phyloP scores from a whole-genome alignment of 2,113 vertebrate species.

The Scomber colias region DNA sequence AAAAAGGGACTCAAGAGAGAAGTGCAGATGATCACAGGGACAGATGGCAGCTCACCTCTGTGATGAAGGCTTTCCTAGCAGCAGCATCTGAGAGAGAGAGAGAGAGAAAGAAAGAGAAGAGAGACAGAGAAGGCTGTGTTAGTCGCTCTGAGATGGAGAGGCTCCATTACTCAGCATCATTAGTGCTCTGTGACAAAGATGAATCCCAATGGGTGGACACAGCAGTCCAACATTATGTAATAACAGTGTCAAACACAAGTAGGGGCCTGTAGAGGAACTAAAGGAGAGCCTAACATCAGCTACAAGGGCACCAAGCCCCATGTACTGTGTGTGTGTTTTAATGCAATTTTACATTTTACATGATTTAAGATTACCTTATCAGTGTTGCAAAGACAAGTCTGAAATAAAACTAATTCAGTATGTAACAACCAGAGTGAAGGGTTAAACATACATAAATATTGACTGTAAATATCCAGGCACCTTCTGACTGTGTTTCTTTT shows the following conservation, averaged over 20 bases:
- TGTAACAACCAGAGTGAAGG: no score
- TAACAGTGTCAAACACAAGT: constrained; percentile 62
- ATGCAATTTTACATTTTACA: constrained; percentile 9
- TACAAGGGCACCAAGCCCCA: constrained; percentile 9
- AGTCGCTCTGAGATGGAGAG: constrained; percentile 32
- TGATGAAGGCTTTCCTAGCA: constrained; percentile 81
- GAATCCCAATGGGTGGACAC: constrained; percentile 44
- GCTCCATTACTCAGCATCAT: constrained; percentile 56
- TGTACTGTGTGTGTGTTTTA: neutral
- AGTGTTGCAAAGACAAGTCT: no score
- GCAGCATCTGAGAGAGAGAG: constrained; percentile 68
- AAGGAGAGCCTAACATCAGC: constrained; percentile 38
- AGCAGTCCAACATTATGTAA: constrained; percentile 61
- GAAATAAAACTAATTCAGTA: no score
- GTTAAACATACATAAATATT: no score
- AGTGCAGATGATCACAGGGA: neutral
- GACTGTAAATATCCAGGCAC: no score
- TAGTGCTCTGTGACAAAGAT: constrained; percentile 52
- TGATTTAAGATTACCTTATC: no score
- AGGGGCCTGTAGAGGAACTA: constrained; percentile 12
- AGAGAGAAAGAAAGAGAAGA: constrained; percentile 35
- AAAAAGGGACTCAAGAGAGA: constrained; percentile 45
- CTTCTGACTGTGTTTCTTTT: neutral
- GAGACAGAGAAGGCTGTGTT: constrained; percentile 29
- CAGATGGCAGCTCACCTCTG: constrained; percentile 73